Evolutionary conservation across 2,888 invertebrate species (phyloP).

Genomic region (Eristalis pertinax): DNA sequence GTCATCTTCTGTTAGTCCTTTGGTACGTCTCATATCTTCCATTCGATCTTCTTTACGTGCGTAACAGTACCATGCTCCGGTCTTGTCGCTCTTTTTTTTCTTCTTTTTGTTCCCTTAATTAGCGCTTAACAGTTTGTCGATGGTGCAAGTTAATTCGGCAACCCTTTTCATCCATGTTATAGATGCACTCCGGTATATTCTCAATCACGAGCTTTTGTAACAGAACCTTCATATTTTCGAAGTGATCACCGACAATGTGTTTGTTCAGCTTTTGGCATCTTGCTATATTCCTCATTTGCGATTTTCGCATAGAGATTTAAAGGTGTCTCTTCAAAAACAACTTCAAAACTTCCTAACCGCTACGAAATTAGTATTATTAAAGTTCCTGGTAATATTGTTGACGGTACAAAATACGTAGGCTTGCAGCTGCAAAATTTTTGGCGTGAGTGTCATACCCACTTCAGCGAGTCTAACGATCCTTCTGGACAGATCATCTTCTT

Average conservation of each 20-base stretch:
- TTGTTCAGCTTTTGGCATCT: slow-evolving; percentile 20
- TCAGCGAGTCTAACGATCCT: no score
- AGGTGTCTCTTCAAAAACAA: slow-evolving; percentile 40
- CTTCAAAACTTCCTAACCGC: slow-evolving; percentile 29
- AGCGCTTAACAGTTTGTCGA: no score
- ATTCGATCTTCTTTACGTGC: no score
- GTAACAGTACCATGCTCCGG: no score
- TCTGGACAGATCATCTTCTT: no score
- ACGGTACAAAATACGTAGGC: slow-evolving; percentile 8
- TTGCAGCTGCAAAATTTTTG: background rate
- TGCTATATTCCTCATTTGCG: slow-evolving; percentile 26
- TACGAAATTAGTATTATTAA: slow-evolving; percentile 10
- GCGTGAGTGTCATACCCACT: no score
- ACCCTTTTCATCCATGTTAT: slow-evolving; percentile 47
- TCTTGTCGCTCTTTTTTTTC: no score
- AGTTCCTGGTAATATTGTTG: no score
- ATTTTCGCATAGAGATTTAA: slow-evolving; percentile 25
- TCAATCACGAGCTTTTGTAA: slow-evolving; percentile 5
- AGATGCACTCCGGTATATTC: slow-evolving; percentile 19
- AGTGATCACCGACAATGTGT: background rate
- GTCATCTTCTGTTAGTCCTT: no score
- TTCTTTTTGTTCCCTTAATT: no score
- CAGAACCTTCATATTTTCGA: no score
- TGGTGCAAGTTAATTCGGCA: slow-evolving; percentile 38
- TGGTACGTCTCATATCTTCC: no score